phyloP scores from a whole-genome alignment of 2,888 invertebrate genomes.

The Silvanus unidentatus region DNA sequence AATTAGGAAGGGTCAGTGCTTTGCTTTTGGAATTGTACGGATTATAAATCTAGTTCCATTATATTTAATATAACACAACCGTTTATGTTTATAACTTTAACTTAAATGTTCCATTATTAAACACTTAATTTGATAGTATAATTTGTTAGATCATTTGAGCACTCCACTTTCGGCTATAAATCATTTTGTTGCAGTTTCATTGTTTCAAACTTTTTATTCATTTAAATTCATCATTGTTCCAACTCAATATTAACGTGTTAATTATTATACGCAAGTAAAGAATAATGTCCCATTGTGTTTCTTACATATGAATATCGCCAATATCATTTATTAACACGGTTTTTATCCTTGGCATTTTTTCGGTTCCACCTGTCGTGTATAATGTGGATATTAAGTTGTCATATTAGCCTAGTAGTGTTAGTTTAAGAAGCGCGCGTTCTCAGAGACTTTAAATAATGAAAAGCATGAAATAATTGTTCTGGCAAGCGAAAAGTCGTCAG shows the following conservation, averaged over 20 bases:
- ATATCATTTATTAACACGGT: no score
- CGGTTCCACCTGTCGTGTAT: neutral
- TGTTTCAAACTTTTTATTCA: no score
- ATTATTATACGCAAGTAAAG: no score
- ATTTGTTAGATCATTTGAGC: no score
- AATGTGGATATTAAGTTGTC: slow-evolving; percentile 2
- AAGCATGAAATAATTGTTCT: slow-evolving; percentile 1
- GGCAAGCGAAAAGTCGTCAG: neutral
- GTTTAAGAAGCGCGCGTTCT: neutral
- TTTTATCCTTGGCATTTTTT: no score
- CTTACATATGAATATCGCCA: no score
- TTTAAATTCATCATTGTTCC: no score
- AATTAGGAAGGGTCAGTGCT: slow-evolving; percentile 27
- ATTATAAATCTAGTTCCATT: slow-evolving; percentile 8
- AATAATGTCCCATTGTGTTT: no score
- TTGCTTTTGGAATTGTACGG: slow-evolving; percentile 16
- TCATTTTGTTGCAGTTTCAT: no score
- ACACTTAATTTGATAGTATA: no score
- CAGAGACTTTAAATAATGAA: neutral
- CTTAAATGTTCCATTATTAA: neutral
- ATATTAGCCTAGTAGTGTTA: neutral
- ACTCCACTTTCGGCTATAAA: no score
- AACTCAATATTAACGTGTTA: no score
- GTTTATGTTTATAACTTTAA: neutral
- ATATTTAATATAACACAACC: slow-evolving; percentile 1